Base-by-base conservation (phyloP, 2,888 invertebrate species). In the Mythimna impura region DNA sequence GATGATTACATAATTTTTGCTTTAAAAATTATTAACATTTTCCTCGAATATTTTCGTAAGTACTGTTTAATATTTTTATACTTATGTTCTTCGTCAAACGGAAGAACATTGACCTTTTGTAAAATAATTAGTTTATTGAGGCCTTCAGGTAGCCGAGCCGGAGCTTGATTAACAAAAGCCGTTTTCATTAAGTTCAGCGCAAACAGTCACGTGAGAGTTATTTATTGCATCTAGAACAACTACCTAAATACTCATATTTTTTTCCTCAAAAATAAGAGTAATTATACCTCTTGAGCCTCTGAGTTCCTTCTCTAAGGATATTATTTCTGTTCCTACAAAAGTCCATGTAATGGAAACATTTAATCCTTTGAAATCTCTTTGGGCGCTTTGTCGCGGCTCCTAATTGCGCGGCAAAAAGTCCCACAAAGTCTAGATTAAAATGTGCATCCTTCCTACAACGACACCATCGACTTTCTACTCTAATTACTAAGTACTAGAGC, bases 361-460 rank as follows among this genome's bases (percentile, higher is more conserved):
- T 93, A 94, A 94, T 93, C 92, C 92, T 91, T 91, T 90, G 89
- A 88, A 90, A 91, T 91, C 92, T 92, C 90, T 90, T 88, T 88
- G 81, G 87, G 86, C 83, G 87, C 92, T 91, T 90, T 92, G 93
- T 91, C 92, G 90, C 85, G 82, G 84, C 80, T 85, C 89, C 91
- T 95, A 94, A 93, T 94, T 94, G 92, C 92, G 87, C 81, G 80
- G 90, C 92, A 93, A 93, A 93, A 93, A 94, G 88, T 91, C 90
- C 90, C 89, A 88, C 90, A 87, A 89, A 90, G 91, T 91, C 91
- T 90, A 91, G 92, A 94, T 94, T 93, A 92, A 93, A 94, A 92
- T 90, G 90, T 89, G 90, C 89, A 90, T 88, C 88, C 77, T 82
- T 71, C 69, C 78, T 79, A 64, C 65, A 52, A 61, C 71, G 43